Evolutionary conservation across 2,888 invertebrate species (phyloP).

Genomic region (Leptinotarsa rubiginosa): DNA sequence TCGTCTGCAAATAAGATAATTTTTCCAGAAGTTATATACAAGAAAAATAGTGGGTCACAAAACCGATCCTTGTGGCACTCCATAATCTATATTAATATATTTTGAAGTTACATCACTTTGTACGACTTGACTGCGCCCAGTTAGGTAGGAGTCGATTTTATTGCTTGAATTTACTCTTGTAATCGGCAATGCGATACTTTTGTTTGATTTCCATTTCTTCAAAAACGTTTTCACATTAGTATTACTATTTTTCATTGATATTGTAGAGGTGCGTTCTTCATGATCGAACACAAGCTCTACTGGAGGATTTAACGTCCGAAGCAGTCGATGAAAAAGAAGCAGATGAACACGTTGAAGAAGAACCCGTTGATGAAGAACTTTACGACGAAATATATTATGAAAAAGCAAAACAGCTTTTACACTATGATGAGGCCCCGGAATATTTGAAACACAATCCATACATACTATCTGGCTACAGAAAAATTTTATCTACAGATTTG

Average conservation of each 20-base stretch:
- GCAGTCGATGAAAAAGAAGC: constrained; percentile 30
- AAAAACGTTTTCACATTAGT: neutral
- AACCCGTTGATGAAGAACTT: constrained; percentile 29
- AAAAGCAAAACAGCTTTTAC: constrained; percentile 60
- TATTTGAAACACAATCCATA: constrained; percentile 89
- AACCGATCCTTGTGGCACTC: too few species aligned
- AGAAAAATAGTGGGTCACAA: too few species aligned
- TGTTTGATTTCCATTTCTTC: neutral
- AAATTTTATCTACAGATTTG: constrained; percentile 82
- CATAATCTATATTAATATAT: too few species aligned
- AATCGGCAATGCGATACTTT: too few species aligned
- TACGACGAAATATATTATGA: constrained; percentile 51
- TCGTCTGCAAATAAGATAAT: too few species aligned
- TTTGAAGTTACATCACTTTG: too few species aligned
- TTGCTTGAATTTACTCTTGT: too few species aligned
- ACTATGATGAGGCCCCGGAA: constrained; percentile 76
- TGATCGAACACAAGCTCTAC: constrained; percentile 52
- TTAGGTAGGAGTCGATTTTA: too few species aligned
- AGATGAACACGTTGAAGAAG: constrained; percentile 1
- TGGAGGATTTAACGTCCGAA: constrained; percentile 48
- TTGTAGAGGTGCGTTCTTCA: constrained; percentile 42
- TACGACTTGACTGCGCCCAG: too few species aligned
- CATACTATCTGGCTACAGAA: constrained; percentile 87
- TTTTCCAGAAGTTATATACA: too few species aligned
- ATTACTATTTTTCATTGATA: constrained; percentile 7